Conservation (phyloP, 35 echinoderm and acorn worm species). For the Heliocidaris tuberculata region DNA sequence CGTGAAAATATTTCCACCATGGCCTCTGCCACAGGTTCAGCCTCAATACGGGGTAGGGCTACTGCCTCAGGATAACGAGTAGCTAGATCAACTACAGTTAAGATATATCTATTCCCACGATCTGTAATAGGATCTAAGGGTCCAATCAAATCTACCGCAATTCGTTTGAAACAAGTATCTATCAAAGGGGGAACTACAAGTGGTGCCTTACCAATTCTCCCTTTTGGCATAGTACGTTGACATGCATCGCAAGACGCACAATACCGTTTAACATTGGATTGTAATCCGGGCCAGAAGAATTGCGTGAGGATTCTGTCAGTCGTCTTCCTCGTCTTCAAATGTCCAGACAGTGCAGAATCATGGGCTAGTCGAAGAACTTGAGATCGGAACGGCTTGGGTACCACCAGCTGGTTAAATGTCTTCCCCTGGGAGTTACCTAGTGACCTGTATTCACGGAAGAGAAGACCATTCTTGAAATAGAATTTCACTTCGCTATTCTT, state of each 20-base stretch:
- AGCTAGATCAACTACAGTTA: conserved; percentile 58
- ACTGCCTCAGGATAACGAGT: conserved; percentile 77
- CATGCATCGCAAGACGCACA: conserved; percentile 70
- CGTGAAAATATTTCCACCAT: conserved; percentile 58
- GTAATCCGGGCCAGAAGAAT: conserved; percentile 77
- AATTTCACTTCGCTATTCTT: neutral
- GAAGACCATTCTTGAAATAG: neutral
- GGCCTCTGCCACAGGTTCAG: conserved; percentile 66
- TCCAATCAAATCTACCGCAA: conserved; percentile 74
- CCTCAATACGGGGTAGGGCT: neutral
- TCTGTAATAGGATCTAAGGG: conserved; percentile 64
- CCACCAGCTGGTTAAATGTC: conserved; percentile 52
- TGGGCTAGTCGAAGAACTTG: conserved; percentile 59
- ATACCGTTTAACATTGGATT: conserved; percentile 54
- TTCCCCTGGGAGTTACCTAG: neutral
- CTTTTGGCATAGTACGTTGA: conserved; percentile 57
- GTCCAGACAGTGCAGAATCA: conserved; percentile 61
- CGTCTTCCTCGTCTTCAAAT: conserved; percentile 58
- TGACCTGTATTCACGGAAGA: conserved; percentile 34
- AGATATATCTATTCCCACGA: conserved; percentile 59
- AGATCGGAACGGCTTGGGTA: conserved; percentile 29
- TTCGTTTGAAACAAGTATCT: conserved; percentile 56
- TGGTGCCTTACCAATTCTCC: conserved; percentile 40
- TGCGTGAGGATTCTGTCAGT: conserved; percentile 43
- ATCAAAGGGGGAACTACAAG: conserved; percentile 61